These are phyloP conservation scores for Acrobeloides nanus DNA, from an alignment of 2,888 invertebrate species.

Conservation along the genomic window DNA sequence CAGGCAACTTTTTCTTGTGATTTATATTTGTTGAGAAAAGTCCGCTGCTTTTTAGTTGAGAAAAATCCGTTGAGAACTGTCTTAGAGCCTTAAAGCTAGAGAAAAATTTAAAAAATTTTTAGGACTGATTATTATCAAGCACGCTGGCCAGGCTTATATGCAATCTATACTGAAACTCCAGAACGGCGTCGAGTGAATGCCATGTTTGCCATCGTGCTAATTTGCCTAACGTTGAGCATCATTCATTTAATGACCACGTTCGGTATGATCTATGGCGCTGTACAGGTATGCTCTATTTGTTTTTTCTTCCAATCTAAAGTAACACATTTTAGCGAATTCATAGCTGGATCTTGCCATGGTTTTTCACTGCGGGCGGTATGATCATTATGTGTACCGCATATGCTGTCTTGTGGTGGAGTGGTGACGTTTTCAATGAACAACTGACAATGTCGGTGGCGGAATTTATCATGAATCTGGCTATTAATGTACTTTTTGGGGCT, in stretches of 20 bases:
- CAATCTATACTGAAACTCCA: slow-evolving; percentile 48
- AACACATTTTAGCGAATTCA: slow-evolving; percentile 27
- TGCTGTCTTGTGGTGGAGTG: slow-evolving; percentile 49
- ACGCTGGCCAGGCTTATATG: slow-evolving; percentile 49
- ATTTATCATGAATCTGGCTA: slow-evolving; percentile 43
- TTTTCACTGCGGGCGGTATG: slow-evolving; percentile 35
- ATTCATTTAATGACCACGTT: slow-evolving; percentile 37
- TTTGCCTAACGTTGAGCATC: slow-evolving; percentile 36
- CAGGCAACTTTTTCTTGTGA: too few relatives aligned
- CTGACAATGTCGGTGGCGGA: slow-evolving; percentile 47
- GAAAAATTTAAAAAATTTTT: too few relatives aligned
- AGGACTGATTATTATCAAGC: slow-evolving; percentile 48
- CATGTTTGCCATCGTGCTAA: slow-evolving; percentile 45
- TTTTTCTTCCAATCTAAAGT: background rate
- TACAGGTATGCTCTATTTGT: slow-evolving; percentile 24
- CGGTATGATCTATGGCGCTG: slow-evolving; percentile 36
- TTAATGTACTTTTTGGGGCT: too few relatives aligned
- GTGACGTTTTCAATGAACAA: slow-evolving; percentile 50
- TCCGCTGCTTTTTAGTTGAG: too few relatives aligned
- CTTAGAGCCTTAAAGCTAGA: too few relatives aligned
- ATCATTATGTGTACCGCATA: slow-evolving; percentile 44
- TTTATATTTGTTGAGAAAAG: too few relatives aligned
- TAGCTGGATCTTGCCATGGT: slow-evolving; percentile 42
- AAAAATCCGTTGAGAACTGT: too few relatives aligned
- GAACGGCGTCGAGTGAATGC: slow-evolving; percentile 46